These are phyloP conservation scores for Drosophila ezoana DNA, from an alignment of 2,888 invertebrate genomes.

Conservation along the genomic window DNA sequence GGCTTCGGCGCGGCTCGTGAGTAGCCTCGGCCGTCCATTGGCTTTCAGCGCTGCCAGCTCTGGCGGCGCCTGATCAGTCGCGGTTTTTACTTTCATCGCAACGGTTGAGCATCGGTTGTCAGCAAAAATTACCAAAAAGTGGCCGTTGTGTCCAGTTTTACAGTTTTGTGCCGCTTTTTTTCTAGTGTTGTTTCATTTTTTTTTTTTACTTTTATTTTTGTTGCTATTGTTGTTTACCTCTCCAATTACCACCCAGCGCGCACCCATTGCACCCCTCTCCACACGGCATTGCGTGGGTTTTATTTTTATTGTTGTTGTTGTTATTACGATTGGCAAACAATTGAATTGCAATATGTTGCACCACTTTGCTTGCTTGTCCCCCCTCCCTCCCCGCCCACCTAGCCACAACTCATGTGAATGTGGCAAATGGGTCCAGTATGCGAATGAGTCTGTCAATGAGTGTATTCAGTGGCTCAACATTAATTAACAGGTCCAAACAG, in stretches of 20 bases:
- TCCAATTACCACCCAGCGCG: slow-evolving; percentile 64
- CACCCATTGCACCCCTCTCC: slow-evolving; percentile 11
- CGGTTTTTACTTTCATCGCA: slow-evolving; percentile 85
- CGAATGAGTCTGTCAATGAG: slow-evolving; percentile 17
- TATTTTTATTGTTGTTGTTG: slow-evolving; percentile 21
- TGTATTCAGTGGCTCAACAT: slow-evolving; percentile 6
- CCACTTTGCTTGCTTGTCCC: slow-evolving; percentile 29
- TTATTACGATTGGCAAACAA: slow-evolving; percentile 46
- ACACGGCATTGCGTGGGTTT: slow-evolving; percentile 38
- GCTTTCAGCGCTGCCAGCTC: slow-evolving; percentile 61
- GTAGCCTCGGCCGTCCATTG: slow-evolving; percentile 54
- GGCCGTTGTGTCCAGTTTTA: slow-evolving; percentile 48
- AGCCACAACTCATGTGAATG: slow-evolving; percentile 10
- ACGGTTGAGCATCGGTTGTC: slow-evolving; percentile 72
- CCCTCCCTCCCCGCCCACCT: not conserved
- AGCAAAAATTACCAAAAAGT: slow-evolving; percentile 25
- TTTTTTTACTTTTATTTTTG: slow-evolving; percentile 14
- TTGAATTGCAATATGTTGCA: slow-evolving; percentile 57
- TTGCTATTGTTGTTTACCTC: slow-evolving; percentile 48
- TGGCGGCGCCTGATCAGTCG: slow-evolving; percentile 83
- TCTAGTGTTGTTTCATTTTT: slow-evolving; percentile 14
- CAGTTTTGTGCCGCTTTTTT: slow-evolving; percentile 48
- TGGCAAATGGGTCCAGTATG: slow-evolving; percentile 24
- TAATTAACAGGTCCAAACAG: not conserved
- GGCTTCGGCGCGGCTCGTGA: slow-evolving; percentile 28